phyloP scores from a whole-genome alignment of 2,888 invertebrate species.

The Agelastica alni region DNA sequence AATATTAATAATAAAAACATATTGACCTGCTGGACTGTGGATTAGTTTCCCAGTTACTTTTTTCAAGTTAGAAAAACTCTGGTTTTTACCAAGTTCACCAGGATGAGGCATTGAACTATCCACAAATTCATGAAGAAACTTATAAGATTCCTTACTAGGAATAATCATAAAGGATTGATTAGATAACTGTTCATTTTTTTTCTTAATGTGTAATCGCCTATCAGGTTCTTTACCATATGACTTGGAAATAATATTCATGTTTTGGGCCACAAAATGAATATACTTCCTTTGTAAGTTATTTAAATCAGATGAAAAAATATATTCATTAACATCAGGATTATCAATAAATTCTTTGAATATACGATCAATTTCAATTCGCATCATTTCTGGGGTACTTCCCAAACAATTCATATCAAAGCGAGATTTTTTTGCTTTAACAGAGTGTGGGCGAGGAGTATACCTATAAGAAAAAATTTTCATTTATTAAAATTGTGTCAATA shows the following conservation, averaged over 20 bases:
- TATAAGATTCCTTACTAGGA: constrained; percentile 26
- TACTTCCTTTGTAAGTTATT: constrained; percentile 79
- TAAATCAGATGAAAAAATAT: constrained; percentile 67
- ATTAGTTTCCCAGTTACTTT: constrained; percentile 18
- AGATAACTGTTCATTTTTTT: constrained; percentile 35
- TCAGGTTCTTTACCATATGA: constrained; percentile 73
- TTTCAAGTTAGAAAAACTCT: constrained; percentile 14
- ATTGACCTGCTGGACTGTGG: constrained; percentile 1
- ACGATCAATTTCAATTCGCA: constrained; percentile 47
- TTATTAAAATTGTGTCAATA: no score
- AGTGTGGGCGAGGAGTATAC: no score
- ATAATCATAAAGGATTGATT: constrained; percentile 38
- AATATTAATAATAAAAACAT: neutral
- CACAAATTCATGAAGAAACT: constrained; percentile 16
- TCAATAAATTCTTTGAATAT: constrained; percentile 46
- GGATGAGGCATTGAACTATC: constrained; percentile 1
- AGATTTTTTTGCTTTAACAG: no score
- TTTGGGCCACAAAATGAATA: constrained; percentile 72
- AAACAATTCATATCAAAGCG: constrained; percentile 31
- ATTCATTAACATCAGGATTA: constrained; percentile 41
- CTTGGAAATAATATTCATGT: constrained; percentile 75
- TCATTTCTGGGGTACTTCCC: constrained; percentile 44
- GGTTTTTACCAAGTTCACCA: constrained; percentile 1
- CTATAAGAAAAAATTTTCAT: no score
- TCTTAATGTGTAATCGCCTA: constrained; percentile 41